Conservation (phyloP, 2,888 invertebrate species). For the Tanypteryx hageni region DNA sequence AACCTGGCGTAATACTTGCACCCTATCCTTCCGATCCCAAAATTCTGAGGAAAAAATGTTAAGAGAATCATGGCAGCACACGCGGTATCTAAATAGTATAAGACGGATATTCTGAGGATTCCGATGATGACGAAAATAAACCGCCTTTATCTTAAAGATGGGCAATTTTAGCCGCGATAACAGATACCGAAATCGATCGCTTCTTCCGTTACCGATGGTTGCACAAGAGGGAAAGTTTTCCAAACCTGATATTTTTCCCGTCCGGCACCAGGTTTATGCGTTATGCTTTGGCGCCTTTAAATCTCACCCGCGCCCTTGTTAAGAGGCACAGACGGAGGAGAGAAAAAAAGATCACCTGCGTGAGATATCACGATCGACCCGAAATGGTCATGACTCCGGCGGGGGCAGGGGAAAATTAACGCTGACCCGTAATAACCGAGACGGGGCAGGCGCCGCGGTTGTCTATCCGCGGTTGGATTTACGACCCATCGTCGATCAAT, state of each 20-base stretch:
- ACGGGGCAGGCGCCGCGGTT: not conserved
- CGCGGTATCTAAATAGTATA: too few species aligned
- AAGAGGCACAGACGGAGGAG: not conserved
- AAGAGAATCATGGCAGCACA: too few species aligned
- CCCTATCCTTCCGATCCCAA: too few species aligned
- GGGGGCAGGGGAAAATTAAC: not conserved
- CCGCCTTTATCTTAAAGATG: too few species aligned
- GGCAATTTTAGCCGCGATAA: too few species aligned
- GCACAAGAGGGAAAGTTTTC: not conserved
- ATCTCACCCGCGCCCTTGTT: too few species aligned
- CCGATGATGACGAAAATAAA: too few species aligned
- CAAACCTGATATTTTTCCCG: not conserved
- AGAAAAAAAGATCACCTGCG: not conserved
- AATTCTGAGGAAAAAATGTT: too few species aligned
- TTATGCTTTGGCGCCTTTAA: too few species aligned
- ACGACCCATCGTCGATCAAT: not conserved
- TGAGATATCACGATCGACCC: not conserved
- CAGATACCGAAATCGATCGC: not conserved
- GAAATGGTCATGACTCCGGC: not conserved
- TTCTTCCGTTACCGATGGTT: not conserved
- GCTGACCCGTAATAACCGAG: not conserved
- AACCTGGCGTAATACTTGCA: too few species aligned
- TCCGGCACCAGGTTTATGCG: not conserved
- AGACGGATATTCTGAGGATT: too few species aligned
- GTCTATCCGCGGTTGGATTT: not conserved